Conservation (phyloP, 2,888 invertebrate genomes). For the Ophion obscuratus region DNA sequence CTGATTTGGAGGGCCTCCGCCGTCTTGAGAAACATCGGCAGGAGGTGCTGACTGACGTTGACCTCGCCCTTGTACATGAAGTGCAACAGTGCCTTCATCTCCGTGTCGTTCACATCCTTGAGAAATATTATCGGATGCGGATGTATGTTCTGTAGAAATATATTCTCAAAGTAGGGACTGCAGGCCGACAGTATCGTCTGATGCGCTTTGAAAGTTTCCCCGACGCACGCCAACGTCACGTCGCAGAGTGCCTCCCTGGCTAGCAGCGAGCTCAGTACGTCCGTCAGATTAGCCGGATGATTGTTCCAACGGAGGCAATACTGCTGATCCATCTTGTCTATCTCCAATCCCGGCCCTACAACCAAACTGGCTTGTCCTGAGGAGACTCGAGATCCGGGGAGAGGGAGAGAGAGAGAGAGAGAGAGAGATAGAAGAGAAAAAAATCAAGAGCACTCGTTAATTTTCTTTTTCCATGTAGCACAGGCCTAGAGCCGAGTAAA, state of each 20-base stretch:
- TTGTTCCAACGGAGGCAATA: slow-evolving; percentile 98
- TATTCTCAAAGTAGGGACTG: slow-evolving; percentile 96
- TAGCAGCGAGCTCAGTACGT: slow-evolving; percentile 94
- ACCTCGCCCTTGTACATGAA: slow-evolving; percentile 98
- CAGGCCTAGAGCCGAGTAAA: not conserved
- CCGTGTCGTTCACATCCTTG: slow-evolving; percentile 95
- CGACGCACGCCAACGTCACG: slow-evolving; percentile 96
- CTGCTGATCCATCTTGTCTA: slow-evolving; percentile 90
- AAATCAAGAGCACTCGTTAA: not conserved
- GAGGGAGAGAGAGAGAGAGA: slow-evolving; percentile 21
- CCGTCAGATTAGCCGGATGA: slow-evolving; percentile 95
- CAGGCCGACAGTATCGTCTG: slow-evolving; percentile 97
- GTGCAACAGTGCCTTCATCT: slow-evolving; percentile 95
- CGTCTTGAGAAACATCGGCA: slow-evolving; percentile 96
- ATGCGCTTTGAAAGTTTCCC: slow-evolving; percentile 96
- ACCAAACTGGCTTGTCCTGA: slow-evolving; percentile 79
- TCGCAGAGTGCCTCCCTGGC: slow-evolving; percentile 96
- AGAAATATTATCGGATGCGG: slow-evolving; percentile 97
- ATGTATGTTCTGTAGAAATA: slow-evolving; percentile 94
- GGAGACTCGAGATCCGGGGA: slow-evolving; percentile 62
- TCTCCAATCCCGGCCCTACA: slow-evolving; percentile 82
- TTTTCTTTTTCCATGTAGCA: not conserved
- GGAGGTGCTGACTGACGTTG: slow-evolving; percentile 95
- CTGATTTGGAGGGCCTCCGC: slow-evolving; percentile 96
- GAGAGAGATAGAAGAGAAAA: slow-evolving; percentile 1